These are phyloP conservation scores for Tonatia bakeri DNA, from an alignment of 2,113 vertebrate genomes.

Conservation along the genomic window DNA sequence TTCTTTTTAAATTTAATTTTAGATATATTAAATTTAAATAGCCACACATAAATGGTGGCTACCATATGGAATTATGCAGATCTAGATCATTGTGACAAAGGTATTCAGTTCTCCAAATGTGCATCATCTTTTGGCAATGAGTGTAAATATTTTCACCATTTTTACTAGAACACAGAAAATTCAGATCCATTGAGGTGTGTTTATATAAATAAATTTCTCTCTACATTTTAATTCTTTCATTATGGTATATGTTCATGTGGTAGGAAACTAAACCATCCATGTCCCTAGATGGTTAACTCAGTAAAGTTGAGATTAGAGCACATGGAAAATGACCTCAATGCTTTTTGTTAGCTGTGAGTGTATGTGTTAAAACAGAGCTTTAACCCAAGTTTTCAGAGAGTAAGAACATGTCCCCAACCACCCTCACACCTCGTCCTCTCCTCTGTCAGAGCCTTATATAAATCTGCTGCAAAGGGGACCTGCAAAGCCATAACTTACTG, in stretches of 20 bases:
- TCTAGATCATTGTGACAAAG: neutral
- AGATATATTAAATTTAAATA: neutral
- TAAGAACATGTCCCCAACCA: constrained; percentile 7
- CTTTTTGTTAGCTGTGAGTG: neutral
- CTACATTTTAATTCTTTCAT: neutral
- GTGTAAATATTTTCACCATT: neutral
- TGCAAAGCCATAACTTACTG: constrained; percentile 63
- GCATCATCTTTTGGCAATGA: neutral
- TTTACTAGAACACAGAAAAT: neutral
- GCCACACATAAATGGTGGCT: neutral
- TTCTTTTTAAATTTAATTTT: neutral
- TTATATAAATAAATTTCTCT: neutral
- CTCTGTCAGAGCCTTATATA: constrained; percentile 29
- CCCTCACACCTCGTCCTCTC: neutral
- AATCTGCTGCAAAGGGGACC: constrained; percentile 65
- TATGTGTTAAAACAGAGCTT: neutral
- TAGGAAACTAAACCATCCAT: neutral
- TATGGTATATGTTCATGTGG: neutral
- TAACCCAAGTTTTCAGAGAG: constrained; percentile 32
- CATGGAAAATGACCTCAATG: neutral
- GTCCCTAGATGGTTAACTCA: neutral
- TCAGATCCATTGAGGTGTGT: neutral
- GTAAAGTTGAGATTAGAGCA: neutral
- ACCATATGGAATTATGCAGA: neutral
- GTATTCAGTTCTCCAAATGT: neutral